Evolutionary conservation across 1,140 invertebrate genomes (phyloP).

Genomic region (Theocolax elegans): DNA sequence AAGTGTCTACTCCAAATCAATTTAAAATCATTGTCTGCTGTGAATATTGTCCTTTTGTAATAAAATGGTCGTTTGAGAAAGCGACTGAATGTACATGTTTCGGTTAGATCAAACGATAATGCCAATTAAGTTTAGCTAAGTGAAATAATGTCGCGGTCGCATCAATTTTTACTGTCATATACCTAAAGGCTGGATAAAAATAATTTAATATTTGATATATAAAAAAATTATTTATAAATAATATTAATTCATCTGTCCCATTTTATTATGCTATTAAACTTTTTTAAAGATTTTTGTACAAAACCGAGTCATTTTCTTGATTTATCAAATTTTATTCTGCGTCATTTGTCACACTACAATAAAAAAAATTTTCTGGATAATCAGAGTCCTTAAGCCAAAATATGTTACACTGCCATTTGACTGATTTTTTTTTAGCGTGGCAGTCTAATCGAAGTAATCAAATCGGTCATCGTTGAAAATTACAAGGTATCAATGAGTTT

Average conservation of each 20-base stretch:
- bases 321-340: constrained; percentile 13
- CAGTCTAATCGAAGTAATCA: constrained; percentile 31
- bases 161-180: constrained; percentile 41
- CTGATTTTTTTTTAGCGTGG: constrained; percentile 34
- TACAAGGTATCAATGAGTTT: constrained; percentile 18
- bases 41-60: constrained; percentile 22
- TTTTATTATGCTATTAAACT: neutral
- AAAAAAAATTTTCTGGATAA: constrained; percentile 26
- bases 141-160: constrained; percentile 32
- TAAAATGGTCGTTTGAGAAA: constrained; percentile 16
- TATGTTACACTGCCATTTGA: constrained; percentile 33
- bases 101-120: constrained; percentile 29
- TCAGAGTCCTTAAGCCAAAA: constrained; percentile 23
- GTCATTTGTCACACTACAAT: neutral
- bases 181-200: constrained; percentile 44
- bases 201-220: neutral
- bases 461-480: constrained; percentile 16
- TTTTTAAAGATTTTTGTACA: constrained; percentile 1
- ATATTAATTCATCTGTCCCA: neutral
- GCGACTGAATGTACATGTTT: constrained; percentile 26
- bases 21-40: constrained; percentile 10
- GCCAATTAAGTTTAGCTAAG: constrained; percentile 43
- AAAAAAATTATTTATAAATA: constrained; percentile 8
- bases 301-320: too few relatives aligned
- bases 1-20: constrained; percentile 16